phyloP scores from a whole-genome alignment of 1,140 invertebrate genomes.

The Philotrypesis tridentata region DNA sequence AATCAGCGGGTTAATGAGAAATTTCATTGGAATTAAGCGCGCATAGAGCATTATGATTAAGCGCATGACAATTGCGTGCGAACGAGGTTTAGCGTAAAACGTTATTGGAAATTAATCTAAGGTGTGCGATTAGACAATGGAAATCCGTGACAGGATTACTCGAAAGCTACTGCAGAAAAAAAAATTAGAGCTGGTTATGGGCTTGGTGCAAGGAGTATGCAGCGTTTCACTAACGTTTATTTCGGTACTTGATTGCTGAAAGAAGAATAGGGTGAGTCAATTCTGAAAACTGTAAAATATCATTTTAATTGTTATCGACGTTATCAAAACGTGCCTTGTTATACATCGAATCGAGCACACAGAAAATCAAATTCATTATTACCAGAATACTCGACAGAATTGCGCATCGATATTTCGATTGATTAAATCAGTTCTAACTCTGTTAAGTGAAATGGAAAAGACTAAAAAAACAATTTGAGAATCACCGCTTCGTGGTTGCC shows the following conservation, averaged over 20 bases:
- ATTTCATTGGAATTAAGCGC: not conserved
- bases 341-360: not conserved
- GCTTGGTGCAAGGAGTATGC: not conserved
- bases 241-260: slow-evolving; percentile 2
- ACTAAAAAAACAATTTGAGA: too few relatives aligned
- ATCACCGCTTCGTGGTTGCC: too few relatives aligned
- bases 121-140: not conserved
- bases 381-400: not conserved
- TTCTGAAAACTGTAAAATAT: slow-evolving; percentile 31
- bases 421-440: not conserved
- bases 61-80: not conserved
- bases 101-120: not conserved
- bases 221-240: not conserved
- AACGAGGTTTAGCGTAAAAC: not conserved
- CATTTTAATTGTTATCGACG: not conserved
- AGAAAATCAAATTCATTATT: not conserved
- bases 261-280: slow-evolving; percentile 5
- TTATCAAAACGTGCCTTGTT: not conserved
- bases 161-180: slow-evolving; percentile 21
- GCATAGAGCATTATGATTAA: too few relatives aligned
- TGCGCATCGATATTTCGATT: not conserved
- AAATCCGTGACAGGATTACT: slow-evolving; percentile 12
- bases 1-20: not conserved
- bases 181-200: slow-evolving; percentile 11
- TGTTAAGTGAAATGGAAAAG: too few relatives aligned